Base-by-base conservation (phyloP, 1,140 invertebrate genomes). In the Aphelinus atriplicis region DNA sequence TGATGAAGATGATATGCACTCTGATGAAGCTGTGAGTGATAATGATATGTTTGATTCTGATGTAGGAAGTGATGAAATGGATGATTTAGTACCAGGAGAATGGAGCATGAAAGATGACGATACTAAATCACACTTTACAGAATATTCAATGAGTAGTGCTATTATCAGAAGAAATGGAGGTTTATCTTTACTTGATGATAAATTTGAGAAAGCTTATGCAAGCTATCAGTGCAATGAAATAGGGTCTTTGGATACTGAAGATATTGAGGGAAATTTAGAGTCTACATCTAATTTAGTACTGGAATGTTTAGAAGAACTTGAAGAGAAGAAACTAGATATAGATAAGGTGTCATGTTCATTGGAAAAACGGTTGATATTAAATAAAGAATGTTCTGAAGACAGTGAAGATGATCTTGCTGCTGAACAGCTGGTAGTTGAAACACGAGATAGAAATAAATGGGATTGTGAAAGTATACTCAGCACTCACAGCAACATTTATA, bases 71-170 rank as follows among this genome's bases (percentile, higher is more conserved):
- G 89, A 92, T 80, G 87, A 90, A 78, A 84, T 88, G 74, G 83
- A 77, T 78, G 93, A 7, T 10, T 10, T 7, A 57, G 3, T 57
- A 57, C 47, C 1, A 42, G 51, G 3, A 43, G 9, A 10, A 72
- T 50, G 3, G 9, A 26, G 26, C 26, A 26, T 91, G 71, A 90
- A 89, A 56, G 91, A 94, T 71, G 93, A 94, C 81, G 94, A 97
- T 84, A 94, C 93, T 0, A 96, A 95, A 84, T 95, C 96, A 0
- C 87, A 93, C 26, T 98, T 98, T 85, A 98, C 97, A 0, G 93
- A 96, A 81, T 98, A 98, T 86, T 98, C 97, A 1, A 95, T 98
- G 92, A 94, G 94, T 0, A 97, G 95, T 61, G 97, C 96, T 80
- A 93, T 97, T 0, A 95, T 98, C 3, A 90, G 90, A 71, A 91